These are phyloP conservation scores for Mimumesa dahlbomi DNA, from an alignment of 2,888 invertebrate species.

Conservation along the genomic window DNA sequence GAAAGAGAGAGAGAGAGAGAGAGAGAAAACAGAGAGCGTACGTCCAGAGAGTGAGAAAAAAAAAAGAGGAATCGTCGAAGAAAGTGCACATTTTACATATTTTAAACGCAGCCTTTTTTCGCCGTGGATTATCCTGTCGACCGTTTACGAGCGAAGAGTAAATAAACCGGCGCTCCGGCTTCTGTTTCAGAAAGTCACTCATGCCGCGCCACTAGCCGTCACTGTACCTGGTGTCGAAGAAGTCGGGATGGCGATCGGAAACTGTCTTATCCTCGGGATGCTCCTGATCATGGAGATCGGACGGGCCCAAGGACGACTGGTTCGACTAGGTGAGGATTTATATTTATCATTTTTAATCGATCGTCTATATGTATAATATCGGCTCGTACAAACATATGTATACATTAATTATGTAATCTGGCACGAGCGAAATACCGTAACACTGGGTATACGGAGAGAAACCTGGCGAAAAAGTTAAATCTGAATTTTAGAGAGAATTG, in stretches of 20 bases:
- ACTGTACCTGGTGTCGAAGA: constrained; percentile 58
- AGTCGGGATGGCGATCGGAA: constrained; percentile 71
- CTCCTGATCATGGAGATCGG: constrained; percentile 66
- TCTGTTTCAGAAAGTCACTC: constrained; percentile 67
- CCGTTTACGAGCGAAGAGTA: constrained; percentile 5
- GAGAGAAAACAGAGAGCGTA: not conserved
- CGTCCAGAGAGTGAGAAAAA: not conserved
- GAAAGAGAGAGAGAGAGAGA: not conserved
- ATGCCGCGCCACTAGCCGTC: constrained; percentile 66
- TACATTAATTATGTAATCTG: not conserved
- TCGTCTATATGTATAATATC: not conserved
- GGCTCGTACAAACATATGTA: too few species aligned
- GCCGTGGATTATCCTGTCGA: constrained; percentile 7
- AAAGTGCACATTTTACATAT: constrained; percentile 10
- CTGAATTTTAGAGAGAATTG: too few species aligned
- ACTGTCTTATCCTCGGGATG: constrained; percentile 66
- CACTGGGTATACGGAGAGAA: too few species aligned
- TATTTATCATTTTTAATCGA: not conserved
- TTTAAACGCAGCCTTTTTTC: constrained; percentile 9
- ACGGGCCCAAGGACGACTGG: constrained; percentile 56
- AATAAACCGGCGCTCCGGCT: constrained; percentile 21
- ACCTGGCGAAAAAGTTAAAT: too few species aligned
- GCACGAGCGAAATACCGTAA: constrained; percentile 3
- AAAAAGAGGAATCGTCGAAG: constrained; percentile 3
- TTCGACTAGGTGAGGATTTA: constrained; percentile 70